Evolutionary conservation across 2,113 vertebrate genomes (phyloP).

Genomic region (Cygnus buccinator): DNA sequence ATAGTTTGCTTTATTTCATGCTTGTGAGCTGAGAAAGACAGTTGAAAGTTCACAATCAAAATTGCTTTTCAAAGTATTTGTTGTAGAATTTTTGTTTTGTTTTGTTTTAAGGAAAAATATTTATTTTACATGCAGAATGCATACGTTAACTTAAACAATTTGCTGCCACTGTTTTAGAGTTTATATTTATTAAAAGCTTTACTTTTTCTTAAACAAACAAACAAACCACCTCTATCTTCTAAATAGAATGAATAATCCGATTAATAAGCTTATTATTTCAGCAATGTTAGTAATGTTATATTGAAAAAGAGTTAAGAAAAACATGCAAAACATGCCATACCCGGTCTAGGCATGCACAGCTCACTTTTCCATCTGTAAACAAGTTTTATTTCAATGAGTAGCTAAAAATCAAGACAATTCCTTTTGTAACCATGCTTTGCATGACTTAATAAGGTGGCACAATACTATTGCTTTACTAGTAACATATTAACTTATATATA

Average conservation of each 20-base stretch:
- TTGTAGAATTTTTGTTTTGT: not conserved
- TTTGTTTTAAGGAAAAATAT: not conserved
- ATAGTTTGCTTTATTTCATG: not conserved
- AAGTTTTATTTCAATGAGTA: not conserved
- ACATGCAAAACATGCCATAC: not conserved
- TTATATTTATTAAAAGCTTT: not conserved
- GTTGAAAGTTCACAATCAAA: not conserved
- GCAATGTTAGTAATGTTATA: not conserved
- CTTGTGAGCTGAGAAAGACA: not conserved
- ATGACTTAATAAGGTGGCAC: not conserved
- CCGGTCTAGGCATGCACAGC: not conserved
- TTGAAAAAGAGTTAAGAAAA: not conserved
- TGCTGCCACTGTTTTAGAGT: not conserved
- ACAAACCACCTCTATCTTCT: not conserved
- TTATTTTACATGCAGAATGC: not conserved
- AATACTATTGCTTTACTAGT: not conserved
- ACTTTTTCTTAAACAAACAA: not conserved
- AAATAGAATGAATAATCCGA: not conserved
- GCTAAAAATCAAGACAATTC: not conserved
- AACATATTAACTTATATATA: not conserved
- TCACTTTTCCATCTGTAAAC: not conserved
- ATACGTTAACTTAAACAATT: not conserved
- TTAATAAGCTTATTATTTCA: not conserved
- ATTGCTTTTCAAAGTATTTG: not conserved
- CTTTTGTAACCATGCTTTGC: not conserved